Evolutionary conservation across 1,140 invertebrate species (phyloP), one percentile per base, ranked within the genome.

Genomic region (Rhyzopertha dominica): DNA sequence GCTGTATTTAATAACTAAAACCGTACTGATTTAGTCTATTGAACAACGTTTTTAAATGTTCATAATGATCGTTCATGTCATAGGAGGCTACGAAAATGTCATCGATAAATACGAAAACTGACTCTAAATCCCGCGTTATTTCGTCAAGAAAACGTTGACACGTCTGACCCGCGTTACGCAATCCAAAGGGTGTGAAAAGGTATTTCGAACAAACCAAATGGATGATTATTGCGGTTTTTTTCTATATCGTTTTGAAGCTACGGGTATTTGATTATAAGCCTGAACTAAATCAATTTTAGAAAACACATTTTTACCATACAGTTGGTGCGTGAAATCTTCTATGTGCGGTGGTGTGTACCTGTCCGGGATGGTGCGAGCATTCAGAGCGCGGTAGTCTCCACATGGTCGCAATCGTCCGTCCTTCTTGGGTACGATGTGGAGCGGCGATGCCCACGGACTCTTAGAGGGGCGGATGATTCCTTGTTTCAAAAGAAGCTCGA

Each of bases 371-470:
- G 69, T 74, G 4, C 59, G 14, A 1, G 51, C 28, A 49, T 77
- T 77, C 0, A 76, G 43, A n/a, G 36, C 24, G 4, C 67, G 49
- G 43, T 71, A 77, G 52, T 76, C 73, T 0, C 72, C 68, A 50
- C 68, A 71, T 4, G 66, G 64, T 19, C 74, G 45, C 50, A 57
- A 66, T 0, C 52, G 40, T 1, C 66, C 69, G 42, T 64, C 52
- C 28, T 49, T 44, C 48, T 76, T 75, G 1, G 51, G 51, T 0
- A 68, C 66, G 24, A 75, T 41, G 34, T 73, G 66, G 5, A 74
- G 40, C 4, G 71, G 67, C 8, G 59, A 61, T 0, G 69, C 56
- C 72, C 71, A 77, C 2, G 43, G 38, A 20, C 50, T 53, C 12
- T 46, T 51, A 5, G 59, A 63, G 1, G 56, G 51, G 41, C 51